Evolutionary conservation across 1,140 invertebrate species (phyloP).

Genomic region (Brachionus asplanchnoidis): DNA sequence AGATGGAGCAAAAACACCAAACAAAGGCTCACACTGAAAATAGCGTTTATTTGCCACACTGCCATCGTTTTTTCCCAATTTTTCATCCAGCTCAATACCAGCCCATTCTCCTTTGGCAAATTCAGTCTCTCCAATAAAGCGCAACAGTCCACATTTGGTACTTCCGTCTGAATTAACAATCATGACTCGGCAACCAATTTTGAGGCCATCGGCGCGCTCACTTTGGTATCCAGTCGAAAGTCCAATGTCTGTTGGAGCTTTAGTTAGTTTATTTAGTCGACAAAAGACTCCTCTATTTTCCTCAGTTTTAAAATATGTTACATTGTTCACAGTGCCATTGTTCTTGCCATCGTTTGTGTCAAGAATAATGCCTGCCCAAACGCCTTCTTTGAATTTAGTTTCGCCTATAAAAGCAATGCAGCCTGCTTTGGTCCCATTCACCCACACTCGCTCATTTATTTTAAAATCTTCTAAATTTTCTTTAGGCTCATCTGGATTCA

Average conservation of each 20-base stretch:
- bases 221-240: neutral
- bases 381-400: slow-evolving; percentile 62
- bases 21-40: slow-evolving; percentile 81
- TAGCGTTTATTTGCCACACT: slow-evolving; percentile 82
- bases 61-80: slow-evolving; percentile 89
- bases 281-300: slow-evolving; percentile 88
- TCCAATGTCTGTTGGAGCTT: slow-evolving; percentile 59
- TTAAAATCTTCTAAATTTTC: slow-evolving; percentile 69
- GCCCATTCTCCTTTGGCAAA: slow-evolving; percentile 88
- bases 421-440: slow-evolving; percentile 87
- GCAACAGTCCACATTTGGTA: slow-evolving; percentile 77
- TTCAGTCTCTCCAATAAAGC: slow-evolving; percentile 76
- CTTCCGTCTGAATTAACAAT: slow-evolving; percentile 46
- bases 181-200: slow-evolving; percentile 5
- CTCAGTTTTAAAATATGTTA: slow-evolving; percentile 72
- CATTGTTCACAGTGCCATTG: slow-evolving; percentile 57
- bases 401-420: slow-evolving; percentile 95
- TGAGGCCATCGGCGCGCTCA: neutral
- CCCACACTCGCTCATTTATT: slow-evolving; percentile 87
- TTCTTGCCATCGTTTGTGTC: slow-evolving; percentile 57
- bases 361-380: slow-evolving; percentile 57
- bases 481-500: neutral
- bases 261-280: slow-evolving; percentile 76
- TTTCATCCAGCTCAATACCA: slow-evolving; percentile 86
- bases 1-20: slow-evolving; percentile 83